Conservation (phyloP, 2,888 invertebrate species). For the Tribolium freemani region DNA sequence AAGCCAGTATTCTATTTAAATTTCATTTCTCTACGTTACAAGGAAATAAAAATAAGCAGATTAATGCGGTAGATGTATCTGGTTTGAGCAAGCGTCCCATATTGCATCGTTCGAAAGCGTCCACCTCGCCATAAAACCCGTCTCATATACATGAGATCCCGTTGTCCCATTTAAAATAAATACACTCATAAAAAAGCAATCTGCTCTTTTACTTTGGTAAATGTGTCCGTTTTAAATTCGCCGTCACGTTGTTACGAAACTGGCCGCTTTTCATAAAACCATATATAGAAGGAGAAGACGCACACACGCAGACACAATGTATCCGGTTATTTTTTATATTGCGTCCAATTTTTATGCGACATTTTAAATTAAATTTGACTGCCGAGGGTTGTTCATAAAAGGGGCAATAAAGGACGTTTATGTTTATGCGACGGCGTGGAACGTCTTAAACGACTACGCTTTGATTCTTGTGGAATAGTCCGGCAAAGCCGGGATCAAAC, state of each 20-base stretch:
- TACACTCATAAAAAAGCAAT: slow-evolving; percentile 43
- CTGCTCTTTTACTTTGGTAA: slow-evolving; percentile 35
- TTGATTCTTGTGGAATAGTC: slow-evolving; percentile 51
- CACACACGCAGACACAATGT: slow-evolving; percentile 44
- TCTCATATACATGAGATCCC: background rate
- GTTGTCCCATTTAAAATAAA: slow-evolving; percentile 34
- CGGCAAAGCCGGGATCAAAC: slow-evolving; percentile 18
- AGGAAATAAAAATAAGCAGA: background rate
- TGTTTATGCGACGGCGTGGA: slow-evolving; percentile 61
- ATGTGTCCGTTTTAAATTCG: slow-evolving; percentile 47
- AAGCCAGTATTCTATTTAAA: too few relatives aligned
- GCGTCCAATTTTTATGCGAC: slow-evolving; percentile 62
- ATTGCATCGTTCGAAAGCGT: background rate
- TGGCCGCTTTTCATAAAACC: slow-evolving; percentile 39
- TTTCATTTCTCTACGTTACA: too few relatives aligned
- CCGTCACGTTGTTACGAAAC: slow-evolving; percentile 45
- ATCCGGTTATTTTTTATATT: slow-evolving; percentile 52
- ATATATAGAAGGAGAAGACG: slow-evolving; percentile 24
- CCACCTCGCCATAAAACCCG: slow-evolving; percentile 1
- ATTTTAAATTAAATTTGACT: slow-evolving; percentile 65
- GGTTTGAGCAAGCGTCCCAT: background rate
- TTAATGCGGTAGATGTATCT: background rate
- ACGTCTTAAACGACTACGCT: slow-evolving; percentile 56
- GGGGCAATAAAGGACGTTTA: slow-evolving; percentile 63
- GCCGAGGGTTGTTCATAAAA: slow-evolving; percentile 63